phyloP scores from a whole-genome alignment of 2,113 vertebrate genomes.

The Chaetodon auriga region DNA sequence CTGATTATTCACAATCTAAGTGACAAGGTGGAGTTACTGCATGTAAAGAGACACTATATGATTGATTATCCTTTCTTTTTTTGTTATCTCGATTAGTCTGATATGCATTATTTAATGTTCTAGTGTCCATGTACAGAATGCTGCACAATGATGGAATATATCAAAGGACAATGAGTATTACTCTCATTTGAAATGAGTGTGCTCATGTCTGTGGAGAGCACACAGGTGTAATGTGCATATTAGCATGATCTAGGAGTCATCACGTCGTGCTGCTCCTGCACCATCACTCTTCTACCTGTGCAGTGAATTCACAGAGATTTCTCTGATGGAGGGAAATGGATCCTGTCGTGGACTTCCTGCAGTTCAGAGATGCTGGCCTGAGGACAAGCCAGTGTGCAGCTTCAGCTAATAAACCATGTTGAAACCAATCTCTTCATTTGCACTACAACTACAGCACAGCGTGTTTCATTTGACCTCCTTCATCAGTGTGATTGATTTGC shows the following conservation, averaged over 20 bases:
- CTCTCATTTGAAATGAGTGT: background rate
- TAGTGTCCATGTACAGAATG: background rate
- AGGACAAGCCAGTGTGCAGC: background rate
- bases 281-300: no score
- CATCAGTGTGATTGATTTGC: constrained; percentile 48
- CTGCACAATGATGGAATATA: background rate
- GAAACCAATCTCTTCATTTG: constrained; percentile 23
- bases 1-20: background rate
- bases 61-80: no score
- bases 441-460: constrained; percentile 10
- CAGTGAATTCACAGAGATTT: background rate
- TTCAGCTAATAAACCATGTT: constrained; percentile 39
- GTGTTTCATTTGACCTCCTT: constrained; percentile 52
- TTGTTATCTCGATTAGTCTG: background rate
- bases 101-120: background rate
- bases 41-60: background rate
- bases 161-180: background rate
- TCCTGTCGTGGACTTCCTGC: background rate
- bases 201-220: background rate
- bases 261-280: background rate
- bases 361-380: background rate
- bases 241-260: background rate
- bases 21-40: background rate
- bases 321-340: background rate
- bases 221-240: background rate